A percentile compares a stretch with the other conserved stretches of the same genome.
Conservation (phyloP, 2,797 vertebrate genomes). For the Stomatorhinus walkeri region DNA sequence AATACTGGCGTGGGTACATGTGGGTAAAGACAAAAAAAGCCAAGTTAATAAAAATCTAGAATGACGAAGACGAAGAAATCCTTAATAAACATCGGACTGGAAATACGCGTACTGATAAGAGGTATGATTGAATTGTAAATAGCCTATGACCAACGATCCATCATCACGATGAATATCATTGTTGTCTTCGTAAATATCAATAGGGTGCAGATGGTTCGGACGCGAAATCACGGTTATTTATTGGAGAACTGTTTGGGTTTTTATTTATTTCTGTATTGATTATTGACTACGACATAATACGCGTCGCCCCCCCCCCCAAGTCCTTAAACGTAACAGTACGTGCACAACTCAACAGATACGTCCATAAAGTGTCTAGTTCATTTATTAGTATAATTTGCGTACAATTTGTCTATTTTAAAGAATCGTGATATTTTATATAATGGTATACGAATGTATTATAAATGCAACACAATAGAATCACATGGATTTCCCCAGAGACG, state of each 20-base stretch:
- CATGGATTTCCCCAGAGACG: background rate
- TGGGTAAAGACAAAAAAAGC: background rate
- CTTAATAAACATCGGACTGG: background rate
- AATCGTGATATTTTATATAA: background rate
- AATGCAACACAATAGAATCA: background rate
- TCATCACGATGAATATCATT: background rate
- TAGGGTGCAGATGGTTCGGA: background rate
- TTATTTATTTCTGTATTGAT: conserved; percentile 1
- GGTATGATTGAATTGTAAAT: background rate
- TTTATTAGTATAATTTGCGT: background rate
- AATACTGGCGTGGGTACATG: background rate
- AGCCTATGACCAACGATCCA: background rate
- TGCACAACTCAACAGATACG: background rate
- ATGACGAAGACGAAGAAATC: background rate
- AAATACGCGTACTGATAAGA: background rate
- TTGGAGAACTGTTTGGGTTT: background rate
- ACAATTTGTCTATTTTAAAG: background rate
- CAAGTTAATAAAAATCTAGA: background rate
- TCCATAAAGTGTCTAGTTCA: background rate
- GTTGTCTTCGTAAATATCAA: background rate
- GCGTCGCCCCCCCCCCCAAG: background rate
- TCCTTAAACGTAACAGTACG: background rate
- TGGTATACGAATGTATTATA: background rate
- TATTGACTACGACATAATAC: background rate
- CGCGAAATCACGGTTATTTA: background rate